Conservation (phyloP, 2,888 invertebrate genomes). For the Notocelia uddmanniana region DNA sequence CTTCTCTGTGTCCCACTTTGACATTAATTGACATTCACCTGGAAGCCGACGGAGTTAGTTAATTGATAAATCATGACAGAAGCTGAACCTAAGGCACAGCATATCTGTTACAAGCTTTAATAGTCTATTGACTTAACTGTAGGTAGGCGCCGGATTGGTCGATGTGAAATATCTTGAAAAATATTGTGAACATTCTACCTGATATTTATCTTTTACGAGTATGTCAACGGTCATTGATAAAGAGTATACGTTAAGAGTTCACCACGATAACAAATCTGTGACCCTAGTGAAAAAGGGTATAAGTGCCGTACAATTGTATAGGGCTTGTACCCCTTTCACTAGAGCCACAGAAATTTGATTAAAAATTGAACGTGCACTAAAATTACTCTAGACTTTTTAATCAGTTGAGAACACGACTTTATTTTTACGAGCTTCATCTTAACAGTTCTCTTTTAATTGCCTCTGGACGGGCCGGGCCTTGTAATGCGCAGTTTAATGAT, state of each 20-base stretch:
- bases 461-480: slow-evolving; percentile 73
- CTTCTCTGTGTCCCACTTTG: slow-evolving; percentile 59
- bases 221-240: slow-evolving; percentile 54
- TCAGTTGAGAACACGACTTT: slow-evolving; percentile 81
- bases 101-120: slow-evolving; percentile 49
- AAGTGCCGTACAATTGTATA: too few relatives aligned
- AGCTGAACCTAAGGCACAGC: slow-evolving; percentile 54
- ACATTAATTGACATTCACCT: slow-evolving; percentile 78
- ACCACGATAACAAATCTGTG: slow-evolving; percentile 62
- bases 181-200: slow-evolving; percentile 1
- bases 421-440: slow-evolving; percentile 80
- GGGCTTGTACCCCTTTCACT: too few relatives aligned
- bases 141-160: neutral
- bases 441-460: slow-evolving; percentile 84
- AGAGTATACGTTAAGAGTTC: slow-evolving; percentile 55
- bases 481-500: slow-evolving; percentile 84
- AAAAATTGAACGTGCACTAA: slow-evolving; percentile 67
- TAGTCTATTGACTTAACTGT: neutral
- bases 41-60: slow-evolving; percentile 74
- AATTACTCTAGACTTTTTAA: slow-evolving; percentile 79
- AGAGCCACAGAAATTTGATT: too few relatives aligned
- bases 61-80: slow-evolving; percentile 77
- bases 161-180: neutral
- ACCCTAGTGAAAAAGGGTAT: too few relatives aligned
- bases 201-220: neutral